Evolutionary conservation across 2,888 invertebrate genomes (phyloP), one percentile per base, ranked within the genome.

Genomic region (Yponomeuta evonymella): DNA sequence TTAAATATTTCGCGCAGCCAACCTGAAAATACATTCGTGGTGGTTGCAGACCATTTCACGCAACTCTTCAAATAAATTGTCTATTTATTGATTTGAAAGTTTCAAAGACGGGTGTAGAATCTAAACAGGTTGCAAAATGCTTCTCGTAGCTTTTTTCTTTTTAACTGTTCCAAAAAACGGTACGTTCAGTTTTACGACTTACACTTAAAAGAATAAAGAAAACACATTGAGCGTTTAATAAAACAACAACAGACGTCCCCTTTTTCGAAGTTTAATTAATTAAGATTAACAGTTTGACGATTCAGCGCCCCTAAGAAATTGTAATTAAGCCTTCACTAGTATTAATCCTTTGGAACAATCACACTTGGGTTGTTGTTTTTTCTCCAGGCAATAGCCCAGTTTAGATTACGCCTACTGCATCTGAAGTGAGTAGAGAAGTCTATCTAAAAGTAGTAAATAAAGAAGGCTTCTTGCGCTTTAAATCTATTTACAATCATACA

Each of bases 221-320:
- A 15, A 58, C 12, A 58, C 51, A 58, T 12, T 58, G 15, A 5
- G 51, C 51, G 15, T 72, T 71, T 70, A 69, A 70, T 72, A 33
- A 36, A 48, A 58, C 51, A 58, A 58, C 51, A 12, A 58, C 51
- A 58, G 51, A 58, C 51, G 51, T 58, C n/a, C n/a, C 43, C 36
- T 63, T 70, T 62, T 63, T 33, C 48, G n/a, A 83, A 84, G 78
- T 81, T 81, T 83, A 85, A 87, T 88, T 87, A 86, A 90, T 89
- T 82, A 89, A 85, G 86, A 89, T 86, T 83, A 89, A 89, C 85
- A 80, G 86, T 79, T 79, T 79, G 15, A 81, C 83, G 85, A 81
- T 86, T 87, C 85, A 84, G 81, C 43, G 75, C 84, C 83, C 43
- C 83, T 73, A 75, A 80, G 79, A 80, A 82, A 85, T 85, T 80